Base-by-base conservation (phyloP, 2,888 invertebrate genomes). In the Tridacna gigas region DNA sequence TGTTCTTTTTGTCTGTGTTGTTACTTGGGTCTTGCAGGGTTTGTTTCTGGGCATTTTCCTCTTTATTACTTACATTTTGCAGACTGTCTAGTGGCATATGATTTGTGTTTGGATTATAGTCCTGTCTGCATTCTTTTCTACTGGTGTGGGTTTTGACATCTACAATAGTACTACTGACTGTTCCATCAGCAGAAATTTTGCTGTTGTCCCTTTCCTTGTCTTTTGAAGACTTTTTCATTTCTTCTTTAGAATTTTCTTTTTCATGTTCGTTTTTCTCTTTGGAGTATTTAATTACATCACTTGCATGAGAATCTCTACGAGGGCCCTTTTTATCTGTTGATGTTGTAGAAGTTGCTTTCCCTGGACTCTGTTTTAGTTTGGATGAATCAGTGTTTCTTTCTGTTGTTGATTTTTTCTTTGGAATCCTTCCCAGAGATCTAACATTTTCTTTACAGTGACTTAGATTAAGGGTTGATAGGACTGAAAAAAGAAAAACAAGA, bases 341-440 rank as follows among this genome's bases (percentile, higher is more conserved):
- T 65, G 0, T 65, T 65, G 26, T 15, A 18, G 12, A 26, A 45
- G 20, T 45, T 26, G n/a, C 45, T 47, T 69, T 45, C 45, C 9
- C 20, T 69, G 15, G 12, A 69, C 20, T 28, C 4, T 4, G 4
- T 22, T 13, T 65, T 25, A n/a, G n/a, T 3, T 65, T 25, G 2
- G 13, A 25, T 25, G n/a, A n/a, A 4, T 65, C 25, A n/a, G n/a
- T 20, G 22, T 25, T 12, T 65, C 25, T 65, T 2, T 3, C 20
- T 18, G 22, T 22, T 37, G 75, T 61, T 47, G 37, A 37, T 25
- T 61, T 75, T 47, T 75, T 75, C 65, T 75, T 75, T 18, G 75
- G 75, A 47, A 75, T 75, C 12, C 75, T 1, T 37, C 75, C 75
- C 63, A 75, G 75, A 47, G 45, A 47, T n/a, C 37, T 63, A 25